phyloP scores from a whole-genome alignment of 2,888 invertebrate genomes.

The Sipha maydis region DNA sequence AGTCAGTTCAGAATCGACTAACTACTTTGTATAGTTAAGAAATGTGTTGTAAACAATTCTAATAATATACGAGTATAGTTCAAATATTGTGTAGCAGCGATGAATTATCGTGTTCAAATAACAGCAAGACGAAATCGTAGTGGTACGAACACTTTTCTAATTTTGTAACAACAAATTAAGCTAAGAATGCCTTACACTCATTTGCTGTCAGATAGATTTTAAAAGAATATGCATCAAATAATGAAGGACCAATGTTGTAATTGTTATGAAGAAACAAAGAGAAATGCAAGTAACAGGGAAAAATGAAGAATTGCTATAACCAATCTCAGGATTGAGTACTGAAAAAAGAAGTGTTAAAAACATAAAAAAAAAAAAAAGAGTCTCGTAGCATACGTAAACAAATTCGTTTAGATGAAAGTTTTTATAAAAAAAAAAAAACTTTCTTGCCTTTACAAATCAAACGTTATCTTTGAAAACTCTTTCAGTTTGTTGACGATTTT shows the following conservation, averaged over 20 bases:
- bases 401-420: not conserved
- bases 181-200: not conserved
- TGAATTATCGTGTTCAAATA: no score
- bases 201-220: not conserved
- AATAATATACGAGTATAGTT: no score
- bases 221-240: no score
- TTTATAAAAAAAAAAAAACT: constrained; percentile 9
- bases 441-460: constrained; percentile 13
- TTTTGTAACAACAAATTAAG: not conserved
- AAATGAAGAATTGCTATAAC: no score
- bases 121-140: not conserved
- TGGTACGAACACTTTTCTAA: not conserved
- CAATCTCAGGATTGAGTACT: no score
- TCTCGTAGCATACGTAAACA: not conserved
- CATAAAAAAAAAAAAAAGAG: constrained; percentile 23
- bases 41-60: no score
- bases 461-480: constrained; percentile 16
- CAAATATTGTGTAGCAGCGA: no score
- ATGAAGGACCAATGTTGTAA: no score
- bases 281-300: no score
- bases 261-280: no score
- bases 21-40: no score
- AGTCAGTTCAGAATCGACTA: no score
- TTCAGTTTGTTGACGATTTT: constrained; percentile 24
- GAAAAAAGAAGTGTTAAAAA: not conserved